Evolutionary conservation across 2,888 invertebrate species (phyloP).

Genomic region (Drosophila fungiperda): DNA sequence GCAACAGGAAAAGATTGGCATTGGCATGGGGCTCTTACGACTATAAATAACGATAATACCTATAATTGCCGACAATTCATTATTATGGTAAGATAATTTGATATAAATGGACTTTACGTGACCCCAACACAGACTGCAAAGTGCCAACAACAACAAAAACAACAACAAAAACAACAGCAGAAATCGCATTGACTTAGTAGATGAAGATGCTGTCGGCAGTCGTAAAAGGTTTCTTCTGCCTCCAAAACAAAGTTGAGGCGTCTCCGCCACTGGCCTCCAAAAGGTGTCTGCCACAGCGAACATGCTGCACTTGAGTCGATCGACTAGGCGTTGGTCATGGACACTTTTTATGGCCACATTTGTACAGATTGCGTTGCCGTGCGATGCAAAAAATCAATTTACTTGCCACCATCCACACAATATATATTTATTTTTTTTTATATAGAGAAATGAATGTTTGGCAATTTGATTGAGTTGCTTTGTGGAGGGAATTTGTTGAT

Average conservation of each 20-base stretch:
- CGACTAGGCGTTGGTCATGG: constrained; percentile 56
- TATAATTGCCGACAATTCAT: constrained; percentile 85
- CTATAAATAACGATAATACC: constrained; percentile 85
- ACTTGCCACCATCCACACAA: constrained; percentile 42
- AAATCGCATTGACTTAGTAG: constrained; percentile 34
- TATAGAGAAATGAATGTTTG: constrained; percentile 35
- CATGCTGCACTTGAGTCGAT: constrained; percentile 49
- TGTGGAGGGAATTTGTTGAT: constrained; percentile 44
- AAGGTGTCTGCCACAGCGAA: constrained; percentile 29
- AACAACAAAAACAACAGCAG: constrained; percentile 24
- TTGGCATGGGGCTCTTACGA: constrained; percentile 73
- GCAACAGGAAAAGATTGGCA: constrained; percentile 39
- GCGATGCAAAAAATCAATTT: constrained; percentile 72
- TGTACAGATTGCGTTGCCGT: constrained; percentile 49
- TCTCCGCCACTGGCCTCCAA: constrained; percentile 20
- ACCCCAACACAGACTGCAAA: constrained; percentile 77
- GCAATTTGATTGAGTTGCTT: constrained; percentile 49
- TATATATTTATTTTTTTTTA: not conserved
- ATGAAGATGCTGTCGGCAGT: constrained; percentile 63
- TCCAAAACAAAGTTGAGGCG: constrained; percentile 17
- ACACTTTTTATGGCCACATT: constrained; percentile 75
- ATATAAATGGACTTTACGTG: constrained; percentile 85
- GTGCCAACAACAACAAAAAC: constrained; percentile 44
- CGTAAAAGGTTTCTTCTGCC: constrained; percentile 50
- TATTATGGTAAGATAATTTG: constrained; percentile 85